Conservation (phyloP, 2,113 vertebrate species). For the Osmerus mordax region DNA sequence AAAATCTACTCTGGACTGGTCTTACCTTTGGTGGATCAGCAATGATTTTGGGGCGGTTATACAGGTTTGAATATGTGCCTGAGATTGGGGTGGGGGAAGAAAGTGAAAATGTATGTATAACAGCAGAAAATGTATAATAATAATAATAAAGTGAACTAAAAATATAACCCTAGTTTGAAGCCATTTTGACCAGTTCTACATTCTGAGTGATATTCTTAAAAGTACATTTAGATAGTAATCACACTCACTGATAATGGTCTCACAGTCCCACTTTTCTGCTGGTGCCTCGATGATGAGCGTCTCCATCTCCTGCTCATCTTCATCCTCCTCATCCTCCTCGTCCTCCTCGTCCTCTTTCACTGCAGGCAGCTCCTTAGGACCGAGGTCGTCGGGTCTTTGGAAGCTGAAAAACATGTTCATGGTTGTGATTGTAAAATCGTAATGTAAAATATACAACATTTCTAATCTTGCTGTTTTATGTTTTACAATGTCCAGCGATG, state of each 20-base stretch:
- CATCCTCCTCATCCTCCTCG: slow-evolving; percentile 70
- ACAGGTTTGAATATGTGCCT: slow-evolving; percentile 97
- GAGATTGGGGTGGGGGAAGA: background rate
- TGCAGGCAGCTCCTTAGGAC: slow-evolving; percentile 69
- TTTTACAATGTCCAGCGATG: too few relatives aligned
- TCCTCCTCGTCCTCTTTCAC: slow-evolving; percentile 75
- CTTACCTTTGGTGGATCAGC: slow-evolving; percentile 85
- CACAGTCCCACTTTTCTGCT: slow-evolving; percentile 94
- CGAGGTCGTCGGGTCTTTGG: slow-evolving; percentile 76
- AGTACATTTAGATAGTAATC: too few relatives aligned
- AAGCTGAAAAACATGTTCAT: slow-evolving; percentile 39
- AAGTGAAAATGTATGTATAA: slow-evolving; percentile 8
- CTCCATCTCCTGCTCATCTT: slow-evolving; percentile 76
- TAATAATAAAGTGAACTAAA: too few relatives aligned
- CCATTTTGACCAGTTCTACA: too few relatives aligned
- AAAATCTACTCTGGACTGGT: background rate
- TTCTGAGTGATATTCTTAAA: too few relatives aligned
- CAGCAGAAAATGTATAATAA: background rate
- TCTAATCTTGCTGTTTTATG: too few relatives aligned
- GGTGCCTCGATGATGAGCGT: slow-evolving; percentile 72
- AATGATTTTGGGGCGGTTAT: slow-evolving; percentile 93
- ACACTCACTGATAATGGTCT: slow-evolving; percentile 97
- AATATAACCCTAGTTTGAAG: too few relatives aligned
- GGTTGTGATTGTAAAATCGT: too few relatives aligned
- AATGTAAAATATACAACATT: background rate